Conservation (phyloP, 1,140 invertebrate species). For the Himalopsyche phryganea region DNA sequence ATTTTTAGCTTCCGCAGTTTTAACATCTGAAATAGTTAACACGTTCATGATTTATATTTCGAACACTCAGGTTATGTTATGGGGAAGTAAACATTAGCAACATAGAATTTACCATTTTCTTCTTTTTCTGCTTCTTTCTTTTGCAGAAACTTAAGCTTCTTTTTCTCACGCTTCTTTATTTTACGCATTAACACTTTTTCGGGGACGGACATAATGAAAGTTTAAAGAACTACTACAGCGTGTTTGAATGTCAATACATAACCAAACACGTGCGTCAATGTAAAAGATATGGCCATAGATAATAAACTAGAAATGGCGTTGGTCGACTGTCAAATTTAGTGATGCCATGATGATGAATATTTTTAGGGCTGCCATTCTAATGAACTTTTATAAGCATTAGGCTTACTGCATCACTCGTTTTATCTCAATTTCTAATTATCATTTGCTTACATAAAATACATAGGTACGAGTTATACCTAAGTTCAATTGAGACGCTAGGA, state of each 20-base stretch:
- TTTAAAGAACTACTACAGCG: neutral
- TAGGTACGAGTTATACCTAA: no score
- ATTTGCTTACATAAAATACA: no score
- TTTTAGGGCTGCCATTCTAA: no score
- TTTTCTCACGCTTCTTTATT: conserved; percentile 72
- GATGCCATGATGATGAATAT: no score
- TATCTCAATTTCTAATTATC: no score
- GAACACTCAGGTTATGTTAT: conserved; percentile 13
- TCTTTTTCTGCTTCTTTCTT: conserved; percentile 48
- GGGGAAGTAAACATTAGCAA: neutral
- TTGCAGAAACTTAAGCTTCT: conserved; percentile 60
- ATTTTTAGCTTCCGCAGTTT: neutral
- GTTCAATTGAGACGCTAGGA: no score
- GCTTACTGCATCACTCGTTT: no score
- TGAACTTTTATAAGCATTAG: no score
- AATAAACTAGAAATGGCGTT: no score
- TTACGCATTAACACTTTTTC: conserved; percentile 76
- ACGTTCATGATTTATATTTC: conserved; percentile 37
- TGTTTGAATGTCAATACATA: neutral
- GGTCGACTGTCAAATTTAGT: no score
- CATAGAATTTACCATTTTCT: conserved; percentile 23
- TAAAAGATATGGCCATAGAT: neutral
- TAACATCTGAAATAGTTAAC: conserved; percentile 19
- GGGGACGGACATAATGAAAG: conserved; percentile 63
- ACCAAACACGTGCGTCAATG: conserved; percentile 19